Evolutionary conservation across 2,797 vertebrate genomes (phyloP).

Genomic region (Garrulus glandarius): DNA sequence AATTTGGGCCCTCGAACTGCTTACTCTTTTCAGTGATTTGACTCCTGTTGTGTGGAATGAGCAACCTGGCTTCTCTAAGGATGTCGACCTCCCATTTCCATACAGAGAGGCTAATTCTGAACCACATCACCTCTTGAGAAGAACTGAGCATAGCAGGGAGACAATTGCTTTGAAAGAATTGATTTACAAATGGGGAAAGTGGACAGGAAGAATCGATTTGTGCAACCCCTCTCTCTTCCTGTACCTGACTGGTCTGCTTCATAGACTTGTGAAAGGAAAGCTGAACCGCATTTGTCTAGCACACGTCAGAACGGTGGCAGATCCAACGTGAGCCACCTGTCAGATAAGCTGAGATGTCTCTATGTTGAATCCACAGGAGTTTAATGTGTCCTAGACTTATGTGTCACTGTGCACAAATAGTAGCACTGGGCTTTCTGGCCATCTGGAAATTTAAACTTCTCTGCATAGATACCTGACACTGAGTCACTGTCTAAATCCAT

Average conservation of each 20-base stretch:
- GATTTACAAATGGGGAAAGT: background rate
- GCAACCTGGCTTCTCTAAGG: background rate
- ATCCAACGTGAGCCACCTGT: fast-evolving
- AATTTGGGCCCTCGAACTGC: background rate
- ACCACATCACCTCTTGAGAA: background rate
- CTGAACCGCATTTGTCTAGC: background rate
- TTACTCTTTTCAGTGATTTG: background rate
- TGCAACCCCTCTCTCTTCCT: background rate
- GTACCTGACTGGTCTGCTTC: background rate
- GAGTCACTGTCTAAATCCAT: background rate
- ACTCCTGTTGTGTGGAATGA: conserved; percentile 11
- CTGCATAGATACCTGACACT: background rate
- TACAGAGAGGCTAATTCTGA: background rate
- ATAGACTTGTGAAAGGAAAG: background rate
- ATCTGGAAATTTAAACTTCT: background rate
- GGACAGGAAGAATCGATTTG: background rate
- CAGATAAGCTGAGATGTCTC: background rate
- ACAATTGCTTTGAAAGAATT: background rate
- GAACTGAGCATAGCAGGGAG: background rate
- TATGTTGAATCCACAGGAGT: fast-evolving
- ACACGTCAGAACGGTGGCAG: background rate
- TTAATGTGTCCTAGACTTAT: background rate
- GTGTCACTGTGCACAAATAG: background rate
- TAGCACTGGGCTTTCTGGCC: background rate
- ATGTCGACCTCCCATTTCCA: background rate